Evolutionary conservation across 2,888 invertebrate genomes (phyloP), one percentile per base, ranked within the genome.

Genomic region (Lepeophtheirus nordmannii): DNA sequence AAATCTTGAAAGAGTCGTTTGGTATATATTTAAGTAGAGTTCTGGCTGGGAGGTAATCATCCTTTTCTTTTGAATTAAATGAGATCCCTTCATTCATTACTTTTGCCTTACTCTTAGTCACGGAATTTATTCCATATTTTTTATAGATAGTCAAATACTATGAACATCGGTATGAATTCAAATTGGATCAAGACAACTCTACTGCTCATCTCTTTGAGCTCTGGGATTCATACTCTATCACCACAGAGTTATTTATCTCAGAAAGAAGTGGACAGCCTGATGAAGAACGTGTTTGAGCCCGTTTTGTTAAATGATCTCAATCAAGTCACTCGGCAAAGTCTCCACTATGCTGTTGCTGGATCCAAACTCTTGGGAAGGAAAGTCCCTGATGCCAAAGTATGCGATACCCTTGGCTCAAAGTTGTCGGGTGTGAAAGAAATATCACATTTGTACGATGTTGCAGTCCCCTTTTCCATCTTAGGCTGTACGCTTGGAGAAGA

Each of bases 281-380:
- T n/a, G 53, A 17, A 46, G n/a, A 17, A 46, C 17, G 53, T 46
- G n/a, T 46, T 46, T 14, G 53, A 46, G 53, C 53, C 30, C 2
- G 53, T 46, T 2, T 46, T 46, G 2, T n/a, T 5, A 14, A 1
- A 3, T 2, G 53, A 46, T 46, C 53, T 46, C 3, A 46, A 17
- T 46, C 14, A 17, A n/a, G 14, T 17, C 5, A 46, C 53, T 14
- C 53, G 53, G 8, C 53, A 46, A 17, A 46, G 53, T 17, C 53
- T 70, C 73, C 22, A 74, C 73, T 56, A 69, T 67, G 70, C 69
- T 20, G 65, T 69, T 11, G 67, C 68, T 20, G 70, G 70, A n/a
- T 68, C 67, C 56, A 68, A 70, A 40, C 68, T 68, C 65, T 56
- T 70, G 23, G 69, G 68, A 10, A 68, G 67, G 11, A 53, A 56